phyloP scores from a whole-genome alignment of 2,113 vertebrate species.

The Archilochus colubris region DNA sequence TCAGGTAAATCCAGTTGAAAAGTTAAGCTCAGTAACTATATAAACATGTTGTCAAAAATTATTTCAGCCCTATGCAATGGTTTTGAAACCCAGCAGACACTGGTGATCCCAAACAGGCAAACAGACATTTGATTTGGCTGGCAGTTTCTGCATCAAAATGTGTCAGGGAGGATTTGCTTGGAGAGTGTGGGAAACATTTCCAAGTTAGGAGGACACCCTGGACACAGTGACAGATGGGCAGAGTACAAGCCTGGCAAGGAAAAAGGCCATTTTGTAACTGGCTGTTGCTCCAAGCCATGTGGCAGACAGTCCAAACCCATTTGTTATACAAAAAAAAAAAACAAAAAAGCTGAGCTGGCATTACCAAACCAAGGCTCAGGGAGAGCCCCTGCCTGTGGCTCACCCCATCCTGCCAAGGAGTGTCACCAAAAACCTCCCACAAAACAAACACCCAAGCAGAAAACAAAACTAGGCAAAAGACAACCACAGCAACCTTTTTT shows the following conservation, averaged over 20 bases:
- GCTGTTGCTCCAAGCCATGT: slow-evolving; percentile 6
- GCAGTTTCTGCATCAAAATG: background rate
- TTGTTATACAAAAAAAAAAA: slow-evolving; percentile 7
- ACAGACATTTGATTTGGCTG: background rate
- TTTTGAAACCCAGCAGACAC: background rate
- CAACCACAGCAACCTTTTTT: rapidly evolving
- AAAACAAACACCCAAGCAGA: background rate
- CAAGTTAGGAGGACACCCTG: background rate
- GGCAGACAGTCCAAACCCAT: background rate
- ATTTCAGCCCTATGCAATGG: background rate
- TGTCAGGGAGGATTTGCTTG: background rate
- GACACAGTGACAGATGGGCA: background rate
- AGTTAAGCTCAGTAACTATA: background rate
- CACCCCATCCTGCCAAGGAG: background rate
- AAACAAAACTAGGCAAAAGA: background rate
- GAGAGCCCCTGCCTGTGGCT: background rate
- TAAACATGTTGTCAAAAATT: rapidly evolving
- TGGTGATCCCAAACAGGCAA: background rate
- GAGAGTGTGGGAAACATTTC: background rate
- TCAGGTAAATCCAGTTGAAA: background rate
- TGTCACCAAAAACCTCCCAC: background rate
- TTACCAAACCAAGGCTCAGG: background rate
- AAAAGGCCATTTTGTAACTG: background rate
- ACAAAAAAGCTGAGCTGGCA: background rate
- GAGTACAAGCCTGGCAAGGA: rapidly evolving